Evolutionary conservation across 2,888 invertebrate genomes (phyloP).

Genomic region (Apotomis turbidana): DNA sequence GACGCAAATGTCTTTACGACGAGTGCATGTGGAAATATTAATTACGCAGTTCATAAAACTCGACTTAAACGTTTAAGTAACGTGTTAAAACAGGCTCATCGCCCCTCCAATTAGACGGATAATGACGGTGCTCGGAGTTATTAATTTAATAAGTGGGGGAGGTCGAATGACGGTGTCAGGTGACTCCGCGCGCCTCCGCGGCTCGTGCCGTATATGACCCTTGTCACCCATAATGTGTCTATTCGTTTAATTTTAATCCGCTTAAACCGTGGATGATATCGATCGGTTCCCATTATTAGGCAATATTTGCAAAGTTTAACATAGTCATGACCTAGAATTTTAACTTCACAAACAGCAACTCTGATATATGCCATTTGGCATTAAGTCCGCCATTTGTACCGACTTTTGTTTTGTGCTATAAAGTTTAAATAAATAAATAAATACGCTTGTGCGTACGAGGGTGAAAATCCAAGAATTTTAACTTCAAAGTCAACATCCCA

Average conservation of each 20-base stretch:
- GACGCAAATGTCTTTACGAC: constrained; percentile 35
- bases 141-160: constrained; percentile 82
- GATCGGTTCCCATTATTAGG: neutral
- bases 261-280: constrained; percentile 4
- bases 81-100: constrained; percentile 77
- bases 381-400: too few relatives aligned
- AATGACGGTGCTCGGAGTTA: constrained; percentile 80
- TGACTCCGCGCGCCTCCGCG: constrained; percentile 50
- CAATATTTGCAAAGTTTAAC: too few relatives aligned
- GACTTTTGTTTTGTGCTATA: too few relatives aligned
- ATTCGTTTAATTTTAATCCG: constrained; percentile 14
- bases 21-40: constrained; percentile 61
- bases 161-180: constrained; percentile 66
- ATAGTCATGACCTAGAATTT: too few relatives aligned
- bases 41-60: constrained; percentile 79
- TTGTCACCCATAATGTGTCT: constrained; percentile 20
- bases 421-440: too few relatives aligned
- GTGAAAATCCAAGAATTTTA: too few relatives aligned
- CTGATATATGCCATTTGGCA: too few relatives aligned
- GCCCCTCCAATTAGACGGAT: constrained; percentile 81
- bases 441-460: too few relatives aligned
- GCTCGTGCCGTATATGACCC: constrained; percentile 29
- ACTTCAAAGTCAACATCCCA: too few relatives aligned
- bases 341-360: too few relatives aligned
- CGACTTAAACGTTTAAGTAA: constrained; percentile 77